Base-by-base conservation (phyloP, 2,113 vertebrate species). In the Oryzias curvinotus region DNA sequence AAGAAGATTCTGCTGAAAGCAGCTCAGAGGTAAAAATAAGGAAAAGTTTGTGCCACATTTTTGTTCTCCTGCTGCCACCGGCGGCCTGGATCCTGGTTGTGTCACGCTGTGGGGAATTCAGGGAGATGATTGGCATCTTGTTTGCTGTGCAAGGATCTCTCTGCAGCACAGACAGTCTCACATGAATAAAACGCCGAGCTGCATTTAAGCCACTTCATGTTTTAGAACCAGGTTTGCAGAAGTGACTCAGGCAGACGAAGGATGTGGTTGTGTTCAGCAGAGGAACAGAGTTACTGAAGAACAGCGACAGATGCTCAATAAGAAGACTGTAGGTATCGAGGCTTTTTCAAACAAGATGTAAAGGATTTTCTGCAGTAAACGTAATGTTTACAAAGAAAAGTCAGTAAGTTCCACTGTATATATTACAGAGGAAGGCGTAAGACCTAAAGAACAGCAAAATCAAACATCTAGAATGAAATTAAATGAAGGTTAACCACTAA, bases 1-100 rank as follows among this genome's bases (percentile, higher is more conserved):
- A 96, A 94, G 78, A 95, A 90, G 59, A 82, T 93, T 0, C 90
- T 98, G n/a, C 87, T 99, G 52, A 96, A 93, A 89, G 93, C 91
- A 0, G 95, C 96, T 66, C 94, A 95, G 86, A 96, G 95, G 96
- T 96, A 90, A 83, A 73, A 60, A 2, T 16, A 51, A 52, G 72
- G n/a, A n/a, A 47, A 15, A 57, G 46, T 69, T 57, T 21, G 6
- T 42, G 53, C 49, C 52, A 65, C 19, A 65, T n/a, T 17, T 21
- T 21, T 60, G 30, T 73, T 68, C 53, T 70, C 28, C 68, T 3
- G 25, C 83, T 72, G 52, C 68, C 73, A 63, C 23, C 5, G 7
- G 21, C 17, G 52, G 57, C 64, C 42, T 47, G 68, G 23, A 42
- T 52, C 30, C 23, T 30, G 15, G 18, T 73, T 75, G 42, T 47